Evolutionary conservation across 2,888 invertebrate species (phyloP), one percentile per base, ranked within the genome.

Genomic region (Xestia rhomboidea): DNA sequence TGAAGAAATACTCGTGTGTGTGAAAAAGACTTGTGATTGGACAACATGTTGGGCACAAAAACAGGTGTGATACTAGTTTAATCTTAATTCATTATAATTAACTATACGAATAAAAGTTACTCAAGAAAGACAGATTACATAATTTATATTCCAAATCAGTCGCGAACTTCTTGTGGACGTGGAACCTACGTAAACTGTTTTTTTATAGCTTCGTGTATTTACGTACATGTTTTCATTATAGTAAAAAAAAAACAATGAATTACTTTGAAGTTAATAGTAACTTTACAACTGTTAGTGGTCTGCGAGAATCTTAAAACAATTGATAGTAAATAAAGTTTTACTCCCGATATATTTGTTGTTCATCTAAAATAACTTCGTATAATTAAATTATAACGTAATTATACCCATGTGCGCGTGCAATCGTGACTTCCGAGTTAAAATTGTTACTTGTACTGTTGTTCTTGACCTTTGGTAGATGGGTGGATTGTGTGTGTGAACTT

Each of bases 401-500:
- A 76, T 30, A n/a, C 13, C 15, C 21, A 24, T 77, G 30, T 41
- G n/a, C 30, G 11, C n/a, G 15, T 51, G 27, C 13, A 38, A 51
- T 1, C 34, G n/a, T 30, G 27, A 27, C 27, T 78, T 78, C 70
- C 51, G 34, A 30, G 18, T 78, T 44, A 63, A 70, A 62, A 51
- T 13, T 18, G n/a, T 41, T 69, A 41, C 30, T 41, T 18, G n/a
- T 34, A n/a, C 13, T n/a, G 18, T 34, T 62, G 34, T 18, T 51
- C 41, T 70, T 77, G 69, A 77, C 70, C 77, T 77, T 44, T 62
- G 13, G 11, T 51, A 34, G 60, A 21, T 34, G 30, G 10, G 1
- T 18, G 2, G 24, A 41, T n/a, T 41, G 24, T 63, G 63, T 38
- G 10, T 15, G 64, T 10, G 41, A 30, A 64, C 41, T n/a, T 41